Evolutionary conservation across 1,140 invertebrate species (phyloP), one percentile per base, ranked within the genome.

Genomic region (Zaprionus africanus): DNA sequence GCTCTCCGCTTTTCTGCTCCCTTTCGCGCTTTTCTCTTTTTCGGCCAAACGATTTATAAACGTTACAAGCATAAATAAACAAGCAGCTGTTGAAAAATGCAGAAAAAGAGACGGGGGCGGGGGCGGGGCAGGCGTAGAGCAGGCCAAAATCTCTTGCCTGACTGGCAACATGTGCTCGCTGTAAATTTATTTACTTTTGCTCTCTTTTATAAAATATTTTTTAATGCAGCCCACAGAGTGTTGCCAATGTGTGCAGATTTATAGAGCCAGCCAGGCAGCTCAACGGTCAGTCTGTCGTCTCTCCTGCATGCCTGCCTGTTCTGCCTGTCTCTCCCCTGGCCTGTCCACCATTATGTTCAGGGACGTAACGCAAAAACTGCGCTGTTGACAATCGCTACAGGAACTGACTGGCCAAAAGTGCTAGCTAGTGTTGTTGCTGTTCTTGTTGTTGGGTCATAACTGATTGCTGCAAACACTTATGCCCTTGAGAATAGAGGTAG

Each of bases 241-340:
- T 83, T 90, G 85, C 85, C 85, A 90, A 90, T 90, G 90, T 90
- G 85, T 90, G 79, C 81, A 90, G 85, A 90, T 90, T 90, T 90
- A 90, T 90, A 78, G 85, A 90, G 85, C 68, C 31, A 70, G 51
- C 11, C 54, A n/a, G 38, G 61, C 56, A 59, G 26, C 59, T 31
- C n/a, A 2, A n/a, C 15, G n/a, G 17, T 6, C n/a, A 17, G 38
- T 19, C 62, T 56, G 22, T 2, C n/a, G 24, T 15, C 26, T 2
- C 4, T 17, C 28, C n/a, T n/a, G 17, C 7, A 7, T 12, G 7
- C 38, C 51, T 24, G 19, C 28, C 15, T 6, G n/a, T 9, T 9
- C 62, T n/a, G 24, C 15, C 6, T 34, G 31, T 34, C 53, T 56
- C 24, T 28, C 24, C 61, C 7, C 26, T 7, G 4, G 19, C 26